Percentiles rank a stretch among this genome's conserved stretches.
These are phyloP conservation scores for Bergia puertoricense DNA, from an alignment of 92 coral and sea anemone genomes.

Conservation along the genomic window DNA sequence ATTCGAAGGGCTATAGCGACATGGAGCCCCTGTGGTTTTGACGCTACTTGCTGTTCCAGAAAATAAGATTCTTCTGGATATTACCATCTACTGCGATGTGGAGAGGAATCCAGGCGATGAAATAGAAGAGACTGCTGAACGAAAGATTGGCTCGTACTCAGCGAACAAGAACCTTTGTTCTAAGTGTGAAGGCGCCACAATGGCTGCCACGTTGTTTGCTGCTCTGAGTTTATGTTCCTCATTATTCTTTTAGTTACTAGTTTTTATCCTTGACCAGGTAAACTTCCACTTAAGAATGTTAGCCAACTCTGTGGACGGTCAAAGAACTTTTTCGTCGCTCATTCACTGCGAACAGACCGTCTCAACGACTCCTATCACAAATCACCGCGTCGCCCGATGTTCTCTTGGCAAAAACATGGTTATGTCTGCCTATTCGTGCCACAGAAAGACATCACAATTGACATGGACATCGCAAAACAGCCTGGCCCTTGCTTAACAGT, in stretches of 20 bases:
- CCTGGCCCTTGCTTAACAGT: constrained; percentile 10
- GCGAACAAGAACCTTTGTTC: neutral
- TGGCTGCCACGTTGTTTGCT: no score
- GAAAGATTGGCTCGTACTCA: neutral
- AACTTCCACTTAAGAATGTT: no score
- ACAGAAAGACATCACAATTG: constrained; percentile 12
- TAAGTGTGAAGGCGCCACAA: no score
- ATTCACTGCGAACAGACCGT: neutral
- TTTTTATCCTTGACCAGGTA: no score
- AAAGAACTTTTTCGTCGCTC: no score
- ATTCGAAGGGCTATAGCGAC: constrained; percentile 20
- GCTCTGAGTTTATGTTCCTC: no score
- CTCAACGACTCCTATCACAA: neutral
- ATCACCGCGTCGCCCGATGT: neutral
- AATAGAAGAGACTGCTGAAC: constrained; percentile 3
- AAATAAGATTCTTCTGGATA: constrained; percentile 33
- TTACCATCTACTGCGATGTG: constrained; percentile 24
- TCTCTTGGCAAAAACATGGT: constrained; percentile 25
- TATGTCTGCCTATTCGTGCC: neutral
- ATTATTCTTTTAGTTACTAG: no score
- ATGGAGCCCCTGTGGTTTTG: constrained; percentile 34
- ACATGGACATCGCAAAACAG: constrained; percentile 21
- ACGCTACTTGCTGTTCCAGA: constrained; percentile 34
- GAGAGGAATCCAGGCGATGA: constrained; percentile 46
- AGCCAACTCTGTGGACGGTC: no score